These are phyloP conservation scores for Dipodomys stephensi DNA, from an alignment of 2,113 vertebrate species.

Conservation along the genomic window DNA sequence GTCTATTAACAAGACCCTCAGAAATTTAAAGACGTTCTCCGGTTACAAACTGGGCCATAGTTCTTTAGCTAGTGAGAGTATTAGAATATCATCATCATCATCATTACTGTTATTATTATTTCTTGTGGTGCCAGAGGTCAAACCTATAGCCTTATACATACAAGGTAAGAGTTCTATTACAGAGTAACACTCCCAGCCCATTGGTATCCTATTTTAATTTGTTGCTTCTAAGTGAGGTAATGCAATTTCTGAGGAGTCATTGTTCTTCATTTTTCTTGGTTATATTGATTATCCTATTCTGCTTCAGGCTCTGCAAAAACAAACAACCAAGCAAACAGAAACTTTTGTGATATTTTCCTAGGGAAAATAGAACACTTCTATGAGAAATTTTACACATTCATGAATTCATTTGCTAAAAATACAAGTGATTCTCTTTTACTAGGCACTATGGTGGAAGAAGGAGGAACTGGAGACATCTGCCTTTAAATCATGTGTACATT, in stretches of 20 bases:
- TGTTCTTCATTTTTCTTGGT: not conserved
- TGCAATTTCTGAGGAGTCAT: not conserved
- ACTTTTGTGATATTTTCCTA: slow-evolving; percentile 32
- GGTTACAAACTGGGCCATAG: not conserved
- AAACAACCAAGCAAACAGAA: not conserved
- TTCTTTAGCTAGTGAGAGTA: not conserved
- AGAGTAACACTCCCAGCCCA: too few species aligned
- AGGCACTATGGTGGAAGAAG: not conserved
- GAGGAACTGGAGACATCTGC: not conserved
- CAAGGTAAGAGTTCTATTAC: too few species aligned
- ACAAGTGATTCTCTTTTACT: slow-evolving; percentile 4
- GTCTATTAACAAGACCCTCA: not conserved
- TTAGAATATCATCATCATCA: not conserved
- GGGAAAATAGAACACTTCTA: slow-evolving; percentile 1
- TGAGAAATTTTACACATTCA: not conserved
- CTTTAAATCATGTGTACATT: not conserved
- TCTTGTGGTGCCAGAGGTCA: too few species aligned
- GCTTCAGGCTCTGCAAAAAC: not conserved
- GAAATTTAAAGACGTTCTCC: not conserved
- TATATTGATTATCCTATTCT: not conserved
- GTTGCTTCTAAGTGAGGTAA: slow-evolving; percentile 26
- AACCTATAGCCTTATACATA: too few species aligned
- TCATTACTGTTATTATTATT: too few species aligned
- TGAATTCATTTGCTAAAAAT: not conserved
- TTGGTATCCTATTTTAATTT: not conserved